Evolutionary conservation across 2,888 invertebrate genomes (phyloP), one percentile per base, ranked within the genome.

Genomic region (Drosophila koepferae): DNA sequence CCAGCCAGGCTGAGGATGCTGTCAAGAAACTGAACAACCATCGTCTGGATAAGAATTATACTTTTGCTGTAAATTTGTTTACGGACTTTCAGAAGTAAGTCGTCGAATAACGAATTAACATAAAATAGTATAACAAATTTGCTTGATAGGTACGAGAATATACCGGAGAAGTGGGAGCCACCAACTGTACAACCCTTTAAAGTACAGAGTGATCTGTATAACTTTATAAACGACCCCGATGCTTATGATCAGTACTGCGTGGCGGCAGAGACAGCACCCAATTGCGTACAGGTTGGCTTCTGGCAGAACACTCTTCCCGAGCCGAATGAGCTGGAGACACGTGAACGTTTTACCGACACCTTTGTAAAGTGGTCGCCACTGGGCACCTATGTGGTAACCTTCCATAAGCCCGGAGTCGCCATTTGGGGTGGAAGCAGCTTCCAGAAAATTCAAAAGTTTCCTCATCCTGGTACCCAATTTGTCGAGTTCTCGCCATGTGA

Each of bases 401-500:
- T 99, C 94, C 99, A 99, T 92, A 96, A 96, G 93, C 95, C 97
- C 75, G 99, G 99, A 64, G 98, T 99, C 58, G 98, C 98, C 0
- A 94, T 99, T 53, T 99, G 99, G 99, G 99, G 98, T 20, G 99
- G 99, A 0, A 97, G 98, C 31, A 96, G 96, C 87, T 99, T 98
- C 94, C 95, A 95, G 0, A 98, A 98, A 93, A 97, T 98, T 90
- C 97, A 97, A 92, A 96, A 97, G 91, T 99, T 99, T 93, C 96
- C 95, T 68, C 99, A 98, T 90, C 94, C 96, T 0, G 96, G 97
- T 77, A 99, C 99, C 0, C 97, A 98, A 89, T 98, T 98, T 89
- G 98, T 99, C 71, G 99, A 99, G 88, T 99, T 99, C 93, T 99
- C 99, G 12, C 99, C 99, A 0, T 97, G 98, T 93, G 99, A 99